Evolutionary conservation across 2,888 invertebrate species (phyloP).

Genomic region (Pandemis corylana): DNA sequence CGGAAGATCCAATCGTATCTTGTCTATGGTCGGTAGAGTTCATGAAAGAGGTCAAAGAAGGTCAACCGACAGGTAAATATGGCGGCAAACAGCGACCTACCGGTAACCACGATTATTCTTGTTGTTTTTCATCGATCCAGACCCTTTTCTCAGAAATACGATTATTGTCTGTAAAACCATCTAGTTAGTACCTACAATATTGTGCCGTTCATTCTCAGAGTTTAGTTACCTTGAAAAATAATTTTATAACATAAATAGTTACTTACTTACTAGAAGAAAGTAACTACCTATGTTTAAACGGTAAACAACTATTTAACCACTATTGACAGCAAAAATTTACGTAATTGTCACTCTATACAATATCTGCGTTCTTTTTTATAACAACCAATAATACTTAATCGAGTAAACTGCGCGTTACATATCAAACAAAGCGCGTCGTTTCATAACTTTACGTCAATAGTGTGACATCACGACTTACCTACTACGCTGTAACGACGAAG

Average conservation of each 20-base stretch:
- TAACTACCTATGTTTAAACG: not conserved
- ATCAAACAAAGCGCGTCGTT: conserved; percentile 37
- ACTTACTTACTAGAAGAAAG: too few species aligned
- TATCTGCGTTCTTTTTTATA: conserved; percentile 3
- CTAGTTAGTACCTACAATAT: not conserved
- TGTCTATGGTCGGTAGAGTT: conserved; percentile 28
- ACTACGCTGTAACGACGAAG: conserved; percentile 35
- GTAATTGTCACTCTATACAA: too few species aligned
- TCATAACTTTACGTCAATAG: conserved; percentile 46
- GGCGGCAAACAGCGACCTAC: conserved; percentile 58
- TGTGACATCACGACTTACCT: conserved; percentile 44
- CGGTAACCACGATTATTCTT: conserved; percentile 45
- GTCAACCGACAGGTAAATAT: conserved; percentile 56
- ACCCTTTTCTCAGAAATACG: conserved; percentile 44
- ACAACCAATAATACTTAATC: conserved; percentile 6
- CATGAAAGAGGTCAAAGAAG: conserved; percentile 48
- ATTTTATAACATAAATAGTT: too few species aligned
- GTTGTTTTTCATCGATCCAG: conserved; percentile 50
- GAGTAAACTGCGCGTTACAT: conserved; percentile 32
- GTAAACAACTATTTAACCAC: not conserved
- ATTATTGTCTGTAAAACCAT: conserved; percentile 19
- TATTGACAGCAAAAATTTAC: not conserved
- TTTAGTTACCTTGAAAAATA: too few species aligned
- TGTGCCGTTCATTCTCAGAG: not conserved
- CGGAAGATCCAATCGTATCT: conserved; percentile 24